These are phyloP conservation scores for Peromyscus polionotus DNA, from an alignment of 2,113 vertebrate genomes.

Conservation along the genomic window DNA sequence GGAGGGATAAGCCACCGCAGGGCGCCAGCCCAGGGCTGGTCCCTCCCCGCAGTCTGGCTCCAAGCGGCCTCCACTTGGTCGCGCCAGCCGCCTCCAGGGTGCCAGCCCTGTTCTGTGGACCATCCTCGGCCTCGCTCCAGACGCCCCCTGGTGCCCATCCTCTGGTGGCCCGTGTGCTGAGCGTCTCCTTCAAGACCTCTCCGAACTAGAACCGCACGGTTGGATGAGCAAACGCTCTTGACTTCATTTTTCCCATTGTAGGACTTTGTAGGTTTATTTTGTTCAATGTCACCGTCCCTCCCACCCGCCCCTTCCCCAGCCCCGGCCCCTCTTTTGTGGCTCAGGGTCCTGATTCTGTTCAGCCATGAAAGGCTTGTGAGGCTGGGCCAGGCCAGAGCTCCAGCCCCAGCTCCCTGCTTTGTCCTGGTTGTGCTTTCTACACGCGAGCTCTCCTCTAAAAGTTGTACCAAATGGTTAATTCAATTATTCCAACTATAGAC, in stretches of 20 bases:
- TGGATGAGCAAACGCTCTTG: constrained; percentile 75
- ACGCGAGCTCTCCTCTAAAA: constrained; percentile 95
- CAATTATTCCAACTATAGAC: constrained; percentile 97
- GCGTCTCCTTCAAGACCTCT: constrained; percentile 3
- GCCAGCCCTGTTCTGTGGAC: not conserved
- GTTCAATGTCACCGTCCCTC: constrained; percentile 57
- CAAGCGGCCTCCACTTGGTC: not conserved
- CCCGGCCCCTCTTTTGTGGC: constrained; percentile 83
- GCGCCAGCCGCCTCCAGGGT: not conserved
- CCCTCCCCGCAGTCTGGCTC: not conserved
- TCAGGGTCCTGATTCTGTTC: constrained; percentile 70
- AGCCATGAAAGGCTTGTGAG: constrained; percentile 79
- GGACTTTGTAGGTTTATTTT: constrained; percentile 86
- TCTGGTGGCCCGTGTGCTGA: accelerated
- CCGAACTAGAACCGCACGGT: constrained; percentile 36
- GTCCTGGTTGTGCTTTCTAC: constrained; percentile 94
- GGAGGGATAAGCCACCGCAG: not conserved
- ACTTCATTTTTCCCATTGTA: constrained; percentile 81
- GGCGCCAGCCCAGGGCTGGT: not conserved
- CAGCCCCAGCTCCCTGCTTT: constrained; percentile 84
- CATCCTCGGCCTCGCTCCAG: not conserved
- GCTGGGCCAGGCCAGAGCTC: constrained; percentile 53
- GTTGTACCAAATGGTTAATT: constrained; percentile 99
- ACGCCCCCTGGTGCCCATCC: constrained; percentile 70
- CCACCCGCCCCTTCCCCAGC: constrained; percentile 2